Base-by-base conservation (phyloP, 2,113 vertebrate species). In the Alces alces region DNA sequence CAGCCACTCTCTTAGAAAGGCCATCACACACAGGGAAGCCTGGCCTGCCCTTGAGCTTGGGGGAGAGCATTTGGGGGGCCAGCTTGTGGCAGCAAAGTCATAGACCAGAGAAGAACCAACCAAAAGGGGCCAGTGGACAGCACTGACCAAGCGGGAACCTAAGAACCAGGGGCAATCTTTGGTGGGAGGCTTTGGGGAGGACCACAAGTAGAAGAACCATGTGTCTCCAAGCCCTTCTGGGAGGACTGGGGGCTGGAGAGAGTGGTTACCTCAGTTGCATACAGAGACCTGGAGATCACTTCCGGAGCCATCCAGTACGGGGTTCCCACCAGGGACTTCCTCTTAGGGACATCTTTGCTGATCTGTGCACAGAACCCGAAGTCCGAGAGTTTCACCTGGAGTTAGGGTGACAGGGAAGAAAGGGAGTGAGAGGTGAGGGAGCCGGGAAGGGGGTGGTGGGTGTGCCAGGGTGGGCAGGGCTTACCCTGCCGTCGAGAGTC, bases 251-350 rank as follows among this genome's bases (percentile, higher is more conserved):
- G 15, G 27, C 6, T 12, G 25, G 52, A n/a, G 21, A 16, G 33
- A 70, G 2, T 3, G 0, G 73, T 98, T 98, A 99, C 99, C 99
- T 99, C 99, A 0, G 99, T 99, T 54, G 99, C 99, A 88, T 99
- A 99, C 0, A 99, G 99, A 25, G 99, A 99, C 98, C 99, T 99
- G 95, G 99, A 99, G 97, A 99, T 99, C 92, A 99, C 99, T 97
- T 99, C 99, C 3, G 99, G 99, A 92, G 99, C 99, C 99, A 99
- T 99, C 99, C 99, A 99, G 97, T 99, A 99, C 7, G 99, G 99
- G 7, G 99, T 99, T 47, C 99, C 99, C 64, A 99, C 99, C 16
- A 99, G 96, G 66, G 99, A 99, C 97, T 99, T 99, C 95, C 99
- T 99, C 97, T 99, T 99, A 15, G 99, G 99, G 95, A 99, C 99